These are phyloP conservation scores for Macrosteles quadrilineatus DNA, from an alignment of 1,140 invertebrate species.

Conservation along the genomic window DNA sequence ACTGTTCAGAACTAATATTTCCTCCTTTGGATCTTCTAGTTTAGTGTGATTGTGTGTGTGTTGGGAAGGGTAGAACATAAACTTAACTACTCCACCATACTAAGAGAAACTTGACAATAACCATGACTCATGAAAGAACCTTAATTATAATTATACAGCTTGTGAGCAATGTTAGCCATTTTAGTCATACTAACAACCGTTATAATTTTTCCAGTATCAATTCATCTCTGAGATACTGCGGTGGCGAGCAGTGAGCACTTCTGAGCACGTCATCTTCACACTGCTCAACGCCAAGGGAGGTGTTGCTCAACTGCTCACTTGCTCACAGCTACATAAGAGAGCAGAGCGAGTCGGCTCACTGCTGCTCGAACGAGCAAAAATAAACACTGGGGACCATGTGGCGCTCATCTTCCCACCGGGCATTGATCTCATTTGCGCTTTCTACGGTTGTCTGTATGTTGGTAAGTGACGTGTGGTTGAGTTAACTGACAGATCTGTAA, in stretches of 20 bases:
- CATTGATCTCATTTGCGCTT: conserved; percentile 95
- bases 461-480: conserved; percentile 56
- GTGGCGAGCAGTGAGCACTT: conserved; percentile 91
- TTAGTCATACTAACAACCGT: no score
- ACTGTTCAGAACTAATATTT: no score
- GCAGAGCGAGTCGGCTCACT: conserved; percentile 96
- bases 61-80: no score
- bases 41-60: no score
- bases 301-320: conserved; percentile 85
- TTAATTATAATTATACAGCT: no score
- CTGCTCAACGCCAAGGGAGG: conserved; percentile 93
- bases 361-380: conserved; percentile 88
- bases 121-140: no score
- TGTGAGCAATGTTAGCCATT: no score
- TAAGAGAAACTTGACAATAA: no score
- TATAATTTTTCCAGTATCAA: conserved; percentile 87
- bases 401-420: conserved; percentile 98
- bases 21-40: no score
- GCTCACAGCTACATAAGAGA: conserved; percentile 94
- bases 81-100: no score
- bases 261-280: conserved; percentile 98
- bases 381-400: conserved; percentile 98
- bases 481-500: neutral
- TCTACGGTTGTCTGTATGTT: conserved; percentile 97
- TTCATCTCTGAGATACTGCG: conserved; percentile 96